A percentile compares a stretch with the other conserved stretches of the same genome.
Evolutionary conservation across 2,797 vertebrate genomes (phyloP).

Genomic region (Megaceryle alcyon): DNA sequence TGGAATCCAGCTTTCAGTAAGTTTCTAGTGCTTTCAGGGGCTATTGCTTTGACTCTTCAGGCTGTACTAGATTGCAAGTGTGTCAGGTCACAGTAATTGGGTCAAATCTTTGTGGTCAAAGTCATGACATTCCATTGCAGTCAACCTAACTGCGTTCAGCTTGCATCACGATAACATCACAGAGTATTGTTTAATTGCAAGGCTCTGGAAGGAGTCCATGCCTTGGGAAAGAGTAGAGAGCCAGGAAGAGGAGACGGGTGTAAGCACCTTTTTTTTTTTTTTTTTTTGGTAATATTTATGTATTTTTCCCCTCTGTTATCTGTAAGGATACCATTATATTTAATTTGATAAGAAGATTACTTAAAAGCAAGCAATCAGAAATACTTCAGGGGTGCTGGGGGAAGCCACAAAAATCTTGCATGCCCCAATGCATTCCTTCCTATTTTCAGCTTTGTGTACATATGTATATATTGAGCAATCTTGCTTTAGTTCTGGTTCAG

Average conservation of each 20-base stretch:
- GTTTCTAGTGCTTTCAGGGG: neutral
- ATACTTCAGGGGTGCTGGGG: neutral
- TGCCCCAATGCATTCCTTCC: neutral
- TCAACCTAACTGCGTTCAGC: neutral
- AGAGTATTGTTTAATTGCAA: neutral
- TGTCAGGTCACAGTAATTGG: conserved; percentile 52
- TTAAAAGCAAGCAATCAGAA: neutral
- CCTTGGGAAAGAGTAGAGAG: neutral
- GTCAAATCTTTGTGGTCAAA: neutral
- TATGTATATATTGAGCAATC: neutral
- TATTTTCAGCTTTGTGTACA: neutral
- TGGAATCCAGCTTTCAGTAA: neutral
- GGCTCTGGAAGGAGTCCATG: neutral
- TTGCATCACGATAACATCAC: neutral
- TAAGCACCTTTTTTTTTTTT: neutral
- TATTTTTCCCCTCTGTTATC: neutral
- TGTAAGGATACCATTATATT: neutral
- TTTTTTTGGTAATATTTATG: neutral
- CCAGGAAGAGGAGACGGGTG: neutral
- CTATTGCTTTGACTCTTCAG: neutral
- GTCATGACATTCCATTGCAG: neutral
- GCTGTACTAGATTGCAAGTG: conserved; percentile 18
- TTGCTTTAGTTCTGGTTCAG: neutral
- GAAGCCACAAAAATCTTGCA: neutral
- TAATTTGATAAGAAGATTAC: neutral